Conservation (phyloP, 2,113 vertebrate species). For the Platysternon megacephalum region DNA sequence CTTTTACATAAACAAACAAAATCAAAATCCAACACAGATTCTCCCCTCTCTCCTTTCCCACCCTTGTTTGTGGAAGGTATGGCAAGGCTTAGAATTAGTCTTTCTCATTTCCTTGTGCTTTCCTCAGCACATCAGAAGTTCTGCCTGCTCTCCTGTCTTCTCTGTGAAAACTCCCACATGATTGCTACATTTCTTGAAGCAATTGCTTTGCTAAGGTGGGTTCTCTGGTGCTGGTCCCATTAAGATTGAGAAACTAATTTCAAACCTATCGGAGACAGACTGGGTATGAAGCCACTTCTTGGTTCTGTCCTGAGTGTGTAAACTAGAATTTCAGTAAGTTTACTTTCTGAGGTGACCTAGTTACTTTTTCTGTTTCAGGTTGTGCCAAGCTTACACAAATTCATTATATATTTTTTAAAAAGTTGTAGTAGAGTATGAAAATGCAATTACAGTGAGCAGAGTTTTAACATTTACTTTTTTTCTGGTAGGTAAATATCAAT, state of each 20-base stretch:
- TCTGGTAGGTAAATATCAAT: not conserved
- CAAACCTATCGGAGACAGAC: not conserved
- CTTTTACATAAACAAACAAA: not conserved
- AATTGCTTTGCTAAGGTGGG: not conserved
- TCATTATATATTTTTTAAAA: not conserved
- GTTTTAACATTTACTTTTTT: not conserved
- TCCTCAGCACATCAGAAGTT: not conserved
- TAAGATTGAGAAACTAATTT: not conserved
- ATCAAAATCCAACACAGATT: not conserved
- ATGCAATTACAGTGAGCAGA: not conserved
- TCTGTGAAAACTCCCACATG: not conserved
- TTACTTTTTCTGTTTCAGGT: not conserved
- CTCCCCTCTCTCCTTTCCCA: fast-evolving
- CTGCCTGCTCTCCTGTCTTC: not conserved
- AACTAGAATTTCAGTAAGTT: not conserved
- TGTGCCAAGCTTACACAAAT: not conserved
- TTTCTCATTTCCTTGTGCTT: not conserved
- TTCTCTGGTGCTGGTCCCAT: fast-evolving
- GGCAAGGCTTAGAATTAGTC: not conserved
- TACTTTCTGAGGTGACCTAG: not conserved
- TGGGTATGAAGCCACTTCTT: not conserved
- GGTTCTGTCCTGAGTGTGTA: not conserved
- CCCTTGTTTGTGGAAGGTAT: not conserved
- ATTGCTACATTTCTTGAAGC: not conserved
- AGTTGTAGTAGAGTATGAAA: not conserved